phyloP scores from a whole-genome alignment of 1,140 invertebrate species.

The Sogatella furcifera region DNA sequence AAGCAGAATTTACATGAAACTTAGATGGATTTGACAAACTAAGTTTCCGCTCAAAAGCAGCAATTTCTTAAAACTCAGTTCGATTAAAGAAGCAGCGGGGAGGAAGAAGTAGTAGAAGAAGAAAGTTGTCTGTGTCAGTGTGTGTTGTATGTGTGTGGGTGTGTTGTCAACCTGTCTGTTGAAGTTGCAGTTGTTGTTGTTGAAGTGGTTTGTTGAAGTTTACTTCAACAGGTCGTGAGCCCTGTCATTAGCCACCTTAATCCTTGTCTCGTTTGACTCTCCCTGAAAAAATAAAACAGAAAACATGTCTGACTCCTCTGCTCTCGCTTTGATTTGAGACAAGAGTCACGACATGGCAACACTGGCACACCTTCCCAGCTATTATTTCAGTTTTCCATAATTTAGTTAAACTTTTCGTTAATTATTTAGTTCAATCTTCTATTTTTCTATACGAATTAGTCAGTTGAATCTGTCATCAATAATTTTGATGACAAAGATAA shows the following conservation, averaged over 20 bases:
- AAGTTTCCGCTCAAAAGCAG: no score
- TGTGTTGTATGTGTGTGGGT: no score
- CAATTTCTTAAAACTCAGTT: background rate
- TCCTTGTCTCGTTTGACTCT: conserved; percentile 53
- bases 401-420: no score
- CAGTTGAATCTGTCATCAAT: no score
- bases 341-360: background rate
- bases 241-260: conserved; percentile 73
- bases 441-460: no score
- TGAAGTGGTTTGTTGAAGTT: conserved; percentile 15
- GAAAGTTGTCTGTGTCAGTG: no score
- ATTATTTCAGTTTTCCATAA: background rate
- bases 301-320: background rate
- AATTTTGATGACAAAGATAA: no score
- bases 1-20: no score
- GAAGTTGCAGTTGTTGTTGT: no score
- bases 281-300: conserved; percentile 30
- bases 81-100: background rate
- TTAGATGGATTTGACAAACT: no score
- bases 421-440: no score
- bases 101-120: background rate
- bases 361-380: background rate
- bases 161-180: no score
- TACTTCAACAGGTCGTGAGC: conserved; percentile 76
- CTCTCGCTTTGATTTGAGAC: background rate